Evolutionary conservation across 2,888 invertebrate genomes (phyloP).

Genomic region (Brenthis daphne): DNA sequence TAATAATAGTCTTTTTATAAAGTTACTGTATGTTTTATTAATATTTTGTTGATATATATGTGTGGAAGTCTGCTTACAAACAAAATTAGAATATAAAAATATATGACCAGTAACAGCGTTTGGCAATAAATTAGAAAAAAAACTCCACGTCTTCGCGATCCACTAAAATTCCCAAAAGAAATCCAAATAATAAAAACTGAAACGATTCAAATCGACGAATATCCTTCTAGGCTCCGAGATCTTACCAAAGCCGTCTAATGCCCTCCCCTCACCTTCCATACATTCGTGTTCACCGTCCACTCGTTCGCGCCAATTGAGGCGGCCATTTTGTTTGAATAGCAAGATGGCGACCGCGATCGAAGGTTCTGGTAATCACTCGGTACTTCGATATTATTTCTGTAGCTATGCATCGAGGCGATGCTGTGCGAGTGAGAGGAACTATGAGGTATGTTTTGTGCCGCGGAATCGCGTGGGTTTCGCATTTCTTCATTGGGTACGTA

Average conservation of each 20-base stretch:
- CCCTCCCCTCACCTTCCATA: constrained; percentile 83
- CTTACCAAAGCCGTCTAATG: constrained; percentile 69
- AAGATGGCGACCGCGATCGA: constrained; percentile 80
- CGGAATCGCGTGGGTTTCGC: constrained; percentile 62
- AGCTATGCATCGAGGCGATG: constrained; percentile 81
- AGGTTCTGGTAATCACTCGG: constrained; percentile 78
- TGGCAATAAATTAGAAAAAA: not conserved
- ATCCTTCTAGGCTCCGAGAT: constrained; percentile 51
- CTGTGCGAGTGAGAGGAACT: constrained; percentile 78
- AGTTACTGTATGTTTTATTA: not conserved
- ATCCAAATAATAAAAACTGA: not conserved
- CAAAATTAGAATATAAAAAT: too few relatives aligned
- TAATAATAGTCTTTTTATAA: not conserved
- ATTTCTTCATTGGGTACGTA: constrained; percentile 74
- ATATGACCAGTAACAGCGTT: too few relatives aligned
- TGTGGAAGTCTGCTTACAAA: too few relatives aligned
- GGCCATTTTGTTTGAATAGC: constrained; percentile 79
- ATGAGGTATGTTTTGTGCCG: constrained; percentile 74
- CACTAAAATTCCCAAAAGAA: not conserved
- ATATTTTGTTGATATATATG: not conserved
- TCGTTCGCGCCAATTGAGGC: constrained; percentile 76
- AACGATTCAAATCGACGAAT: not conserved
- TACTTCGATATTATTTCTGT: constrained; percentile 76
- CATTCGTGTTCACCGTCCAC: constrained; percentile 75
- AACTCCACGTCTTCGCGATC: not conserved